Base-by-base conservation (phyloP, 2,888 invertebrate genomes). In the Acrobasis repandana region DNA sequence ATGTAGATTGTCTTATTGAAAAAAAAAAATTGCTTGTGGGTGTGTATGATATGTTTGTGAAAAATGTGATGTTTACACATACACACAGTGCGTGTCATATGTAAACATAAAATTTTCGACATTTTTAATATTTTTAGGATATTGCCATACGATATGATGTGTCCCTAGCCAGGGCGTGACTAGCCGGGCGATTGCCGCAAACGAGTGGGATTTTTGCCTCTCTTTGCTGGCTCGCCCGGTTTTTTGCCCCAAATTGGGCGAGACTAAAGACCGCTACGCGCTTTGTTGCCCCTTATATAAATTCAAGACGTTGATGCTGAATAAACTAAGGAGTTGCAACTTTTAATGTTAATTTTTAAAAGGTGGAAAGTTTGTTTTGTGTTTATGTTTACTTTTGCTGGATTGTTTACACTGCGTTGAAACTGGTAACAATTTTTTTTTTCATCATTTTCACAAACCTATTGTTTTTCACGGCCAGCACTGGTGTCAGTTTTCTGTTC, bases 241-340 rank as follows among this genome's bases (percentile, higher is more conserved):
- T 62, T 64, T 63, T 62, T 62, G 51, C 60, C 64, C 60, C 48
- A 62, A 64, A 64, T 64, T 64, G 62, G 62, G 56, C 58, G 61
- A 60, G 60, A 58, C 64, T 49, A 56, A 62, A 60, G 64, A 62
- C 58, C 60, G 62, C 38, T 61, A 54, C 60, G 47, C 64, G 64
- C 60, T 61, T 64, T 64, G 60, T 62, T 62, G 60, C 64, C 60
- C 60, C 58, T 64, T 60, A 61, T 56, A 62, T 61, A 60, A 57
- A 64, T 64, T 64, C 61, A 58, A 60, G 57, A 10, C 50, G 34
- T 9, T 47, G 51, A 20, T 15, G 18, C 61, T 54, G 8, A 38
- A 33, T 50, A 57, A 36, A 58, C 60, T 52, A n/a, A n/a, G 59
- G 20, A 58, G 43, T 58, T 50, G 16, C 28, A 43, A 48, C 50